These are phyloP conservation scores for Chrysolophus pictus DNA, from an alignment of 2,797 vertebrate species.

Conservation along the genomic window DNA sequence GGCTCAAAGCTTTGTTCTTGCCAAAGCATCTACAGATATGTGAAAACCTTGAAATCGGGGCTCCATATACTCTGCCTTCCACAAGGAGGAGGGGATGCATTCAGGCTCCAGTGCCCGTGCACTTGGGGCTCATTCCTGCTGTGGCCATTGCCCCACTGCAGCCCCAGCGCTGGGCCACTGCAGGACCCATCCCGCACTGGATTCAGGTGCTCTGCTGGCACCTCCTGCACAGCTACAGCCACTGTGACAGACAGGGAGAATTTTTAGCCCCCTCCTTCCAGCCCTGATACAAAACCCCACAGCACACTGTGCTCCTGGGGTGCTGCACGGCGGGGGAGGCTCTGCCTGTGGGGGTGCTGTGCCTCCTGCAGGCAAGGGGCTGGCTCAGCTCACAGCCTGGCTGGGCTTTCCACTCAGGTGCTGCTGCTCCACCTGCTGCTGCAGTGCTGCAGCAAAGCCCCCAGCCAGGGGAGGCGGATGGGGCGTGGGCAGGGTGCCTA, in stretches of 20 bases:
- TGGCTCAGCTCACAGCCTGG: background rate
- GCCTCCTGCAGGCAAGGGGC: background rate
- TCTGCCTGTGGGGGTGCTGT: background rate
- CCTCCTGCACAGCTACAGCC: background rate
- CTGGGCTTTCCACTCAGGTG: background rate
- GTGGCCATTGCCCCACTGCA: rapidly evolving
- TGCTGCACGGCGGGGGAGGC: background rate
- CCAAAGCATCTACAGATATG: background rate
- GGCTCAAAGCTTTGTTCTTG: background rate
- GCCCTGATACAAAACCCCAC: background rate
- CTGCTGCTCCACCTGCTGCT: background rate
- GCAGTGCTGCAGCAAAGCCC: background rate
- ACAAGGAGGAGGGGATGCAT: background rate
- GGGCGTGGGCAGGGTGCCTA: background rate
- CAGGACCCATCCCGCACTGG: background rate
- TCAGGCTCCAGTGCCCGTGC: rapidly evolving
- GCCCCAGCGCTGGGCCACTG: background rate
- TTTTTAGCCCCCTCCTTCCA: background rate
- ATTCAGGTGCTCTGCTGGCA: background rate
- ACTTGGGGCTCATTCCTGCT: rapidly evolving
- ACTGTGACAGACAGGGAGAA: background rate
- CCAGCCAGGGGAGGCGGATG: background rate
- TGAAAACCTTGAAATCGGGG: background rate
- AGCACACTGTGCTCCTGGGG: background rate
- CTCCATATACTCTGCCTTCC: rapidly evolving